Conservation (phyloP, 2,888 invertebrate species). For the Mechanitis messenoides region DNA sequence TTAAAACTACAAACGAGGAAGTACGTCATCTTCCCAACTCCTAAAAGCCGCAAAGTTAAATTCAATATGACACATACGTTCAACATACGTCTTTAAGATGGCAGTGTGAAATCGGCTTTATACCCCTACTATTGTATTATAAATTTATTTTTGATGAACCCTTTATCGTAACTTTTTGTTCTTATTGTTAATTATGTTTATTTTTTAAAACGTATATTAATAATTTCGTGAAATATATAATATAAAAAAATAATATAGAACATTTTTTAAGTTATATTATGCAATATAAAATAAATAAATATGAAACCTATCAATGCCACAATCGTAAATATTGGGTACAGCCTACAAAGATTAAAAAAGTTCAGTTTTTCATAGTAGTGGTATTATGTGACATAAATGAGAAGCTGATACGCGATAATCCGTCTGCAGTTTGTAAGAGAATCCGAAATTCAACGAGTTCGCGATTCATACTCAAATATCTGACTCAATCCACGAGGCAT, state of each 20-base stretch:
- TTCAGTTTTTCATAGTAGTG: conserved; percentile 3
- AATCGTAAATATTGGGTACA: background rate
- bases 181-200: too few species aligned
- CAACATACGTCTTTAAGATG: conserved; percentile 13
- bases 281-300: too few species aligned
- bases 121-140: conserved; percentile 9
- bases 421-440: conserved; percentile 10
- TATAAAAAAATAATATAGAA: too few species aligned
- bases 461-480: conserved; percentile 7
- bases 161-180: too few species aligned
- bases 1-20: conserved; percentile 12
- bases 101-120: conserved; percentile 18
- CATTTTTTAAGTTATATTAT: too few species aligned
- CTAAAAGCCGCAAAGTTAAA: conserved; percentile 19
- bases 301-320: too few species aligned
- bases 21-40: conserved; percentile 9
- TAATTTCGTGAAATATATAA: too few species aligned
- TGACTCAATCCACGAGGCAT: conserved; percentile 3
- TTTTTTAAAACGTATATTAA: too few species aligned
- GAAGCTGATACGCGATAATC: conserved; percentile 5
- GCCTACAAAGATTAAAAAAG: background rate
- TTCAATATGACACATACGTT: conserved; percentile 20
- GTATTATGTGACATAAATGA: conserved; percentile 5
- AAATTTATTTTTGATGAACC: too few species aligned
- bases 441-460: conserved; percentile 9